Conservation (phyloP, 2,888 invertebrate species). For the Aquatica leii region DNA sequence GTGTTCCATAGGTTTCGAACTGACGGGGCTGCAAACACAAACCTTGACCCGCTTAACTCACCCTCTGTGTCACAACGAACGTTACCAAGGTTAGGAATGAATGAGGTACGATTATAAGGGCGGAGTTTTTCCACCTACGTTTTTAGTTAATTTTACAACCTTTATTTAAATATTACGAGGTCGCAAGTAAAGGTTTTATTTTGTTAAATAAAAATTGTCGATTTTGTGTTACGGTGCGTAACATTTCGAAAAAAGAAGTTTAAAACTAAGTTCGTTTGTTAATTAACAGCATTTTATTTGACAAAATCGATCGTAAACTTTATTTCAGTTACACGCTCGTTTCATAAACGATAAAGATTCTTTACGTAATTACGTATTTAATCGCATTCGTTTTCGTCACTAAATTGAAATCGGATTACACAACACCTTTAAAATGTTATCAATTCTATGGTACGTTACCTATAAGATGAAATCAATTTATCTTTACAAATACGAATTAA, state of each 20-base stretch:
- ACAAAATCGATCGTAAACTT: constrained; percentile 6
- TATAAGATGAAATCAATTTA: too few species aligned
- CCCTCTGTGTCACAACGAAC: constrained; percentile 56
- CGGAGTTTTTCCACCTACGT: constrained; percentile 29
- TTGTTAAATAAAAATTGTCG: too few species aligned
- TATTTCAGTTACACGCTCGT: too few species aligned
- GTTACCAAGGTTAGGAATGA: constrained; percentile 54
- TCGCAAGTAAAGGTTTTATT: constrained; percentile 11
- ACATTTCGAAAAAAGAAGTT: too few species aligned
- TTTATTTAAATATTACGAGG: constrained; percentile 22
- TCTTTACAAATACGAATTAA: too few species aligned
- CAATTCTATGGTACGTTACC: constrained; percentile 25
- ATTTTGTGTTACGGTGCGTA: too few species aligned
- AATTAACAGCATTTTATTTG: too few species aligned
- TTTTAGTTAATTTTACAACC: constrained; percentile 19
- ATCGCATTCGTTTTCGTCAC: constrained; percentile 21
- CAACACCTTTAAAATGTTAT: constrained; percentile 25
- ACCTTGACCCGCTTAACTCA: constrained; percentile 58
- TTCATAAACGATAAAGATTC: too few species aligned
- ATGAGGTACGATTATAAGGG: constrained; percentile 47
- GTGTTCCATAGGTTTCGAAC: constrained; percentile 19
- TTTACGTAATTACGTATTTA: constrained; percentile 13
- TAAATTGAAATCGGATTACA: constrained; percentile 19
- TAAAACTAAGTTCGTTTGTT: too few species aligned
- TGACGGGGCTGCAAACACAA: constrained; percentile 42